A percentile compares a stretch with the other conserved stretches of the same genome.
phyloP scores from a whole-genome alignment of 2,888 invertebrate species.

The Metallyticus violacea region DNA sequence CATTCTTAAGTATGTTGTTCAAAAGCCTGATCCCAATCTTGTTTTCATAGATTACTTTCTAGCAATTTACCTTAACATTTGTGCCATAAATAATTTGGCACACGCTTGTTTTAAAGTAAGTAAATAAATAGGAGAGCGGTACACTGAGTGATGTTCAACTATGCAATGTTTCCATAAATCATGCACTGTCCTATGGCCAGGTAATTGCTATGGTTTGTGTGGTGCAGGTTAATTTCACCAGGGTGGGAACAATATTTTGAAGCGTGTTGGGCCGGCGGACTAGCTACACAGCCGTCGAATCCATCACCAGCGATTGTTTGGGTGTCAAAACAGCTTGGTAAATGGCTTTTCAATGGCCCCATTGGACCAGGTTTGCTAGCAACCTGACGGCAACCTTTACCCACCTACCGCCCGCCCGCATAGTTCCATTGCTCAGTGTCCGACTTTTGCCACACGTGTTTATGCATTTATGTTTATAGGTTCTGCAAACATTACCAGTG shows the following conservation, averaged over 20 bases:
- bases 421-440: too few relatives aligned
- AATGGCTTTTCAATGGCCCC: neutral
- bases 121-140: too few relatives aligned
- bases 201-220: neutral
- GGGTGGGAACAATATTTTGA: neutral
- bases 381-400: too few relatives aligned
- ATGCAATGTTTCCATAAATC: neutral
- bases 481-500: too few relatives aligned
- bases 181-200: neutral
- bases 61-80: too few relatives aligned
- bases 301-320: neutral
- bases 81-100: too few relatives aligned
- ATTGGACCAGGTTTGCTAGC: neutral
- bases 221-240: neutral
- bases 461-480: too few relatives aligned
- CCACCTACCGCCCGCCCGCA: too few relatives aligned
- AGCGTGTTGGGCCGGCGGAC: neutral
- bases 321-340: neutral
- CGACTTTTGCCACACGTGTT: neutral
- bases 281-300: neutral
- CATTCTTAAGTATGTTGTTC: too few relatives aligned
- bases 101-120: too few relatives aligned
- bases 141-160: neutral
- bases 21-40: too few relatives aligned
- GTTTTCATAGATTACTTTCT: too few relatives aligned